Evolutionary conservation across 1,140 invertebrate genomes (phyloP), one percentile per base, ranked within the genome.

Genomic region (Hermatobates lingyangjiaoensis): DNA sequence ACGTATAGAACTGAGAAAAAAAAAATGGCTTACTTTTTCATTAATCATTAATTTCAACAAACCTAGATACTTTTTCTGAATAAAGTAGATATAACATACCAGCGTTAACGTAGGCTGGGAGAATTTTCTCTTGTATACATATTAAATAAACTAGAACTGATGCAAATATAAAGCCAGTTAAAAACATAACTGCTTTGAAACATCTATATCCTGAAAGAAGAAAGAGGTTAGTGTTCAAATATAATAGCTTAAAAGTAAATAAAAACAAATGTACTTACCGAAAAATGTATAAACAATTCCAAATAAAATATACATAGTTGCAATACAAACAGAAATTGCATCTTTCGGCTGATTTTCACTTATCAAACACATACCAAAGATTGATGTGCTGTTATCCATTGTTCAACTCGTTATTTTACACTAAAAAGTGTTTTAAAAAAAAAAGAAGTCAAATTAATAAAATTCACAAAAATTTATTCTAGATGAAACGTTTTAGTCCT

Each of bases 121-220:
- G 70, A 50, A 54, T 24, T 38, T 78, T 73, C 58, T 84, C 80
- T 61, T 84, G 82, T 47, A 77, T 71, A 64, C 81, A 85, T 54
- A 88, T 82, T 51, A 83, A 66, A 63, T 83, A 87, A 2, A 85
- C 79, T 49, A 87, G 72, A 23, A 80, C 75, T 44, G 83, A 77
- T 14, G 82, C 85, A 66, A 88, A 88, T 39, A 86, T 80, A 60
- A 89, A 83, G 26, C 87, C 87, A 24, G 83, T 89, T 25, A 90
- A 69, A 63, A 90, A 90, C 76, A 88, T 86, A n/a, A 83, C 77
- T 2, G 83, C 83, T 64, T 88, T 87, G 64, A 90, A 87, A 65
- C 83, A 89, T 46, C 86, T 74, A 65, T 90, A 91, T 48, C 87
- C 84, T 85, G 71, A 42, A 76, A 79, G 51, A 54, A 63, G 64